phyloP scores from a whole-genome alignment of 2,797 vertebrate species.

The Philypnodon macrostomus region DNA sequence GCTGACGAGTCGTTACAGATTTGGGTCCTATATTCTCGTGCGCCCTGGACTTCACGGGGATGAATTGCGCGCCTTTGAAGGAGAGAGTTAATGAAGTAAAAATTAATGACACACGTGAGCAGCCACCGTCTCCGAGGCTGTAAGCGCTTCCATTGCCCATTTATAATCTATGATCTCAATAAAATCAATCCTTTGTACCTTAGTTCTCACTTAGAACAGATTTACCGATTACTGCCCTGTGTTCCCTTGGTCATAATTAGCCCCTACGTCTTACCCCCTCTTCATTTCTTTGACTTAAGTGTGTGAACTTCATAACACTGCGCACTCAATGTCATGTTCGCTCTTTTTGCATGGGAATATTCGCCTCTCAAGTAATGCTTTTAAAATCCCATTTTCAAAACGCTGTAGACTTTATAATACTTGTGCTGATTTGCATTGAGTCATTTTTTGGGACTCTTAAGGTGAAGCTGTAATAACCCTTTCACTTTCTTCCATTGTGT shows the following conservation, averaged over 20 bases:
- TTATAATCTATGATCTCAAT: constrained; percentile 85
- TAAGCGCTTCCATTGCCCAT: constrained; percentile 78
- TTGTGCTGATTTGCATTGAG: constrained; percentile 19
- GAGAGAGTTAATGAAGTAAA: constrained; percentile 84
- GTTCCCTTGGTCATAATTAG: constrained; percentile 70
- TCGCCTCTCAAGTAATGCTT: constrained; percentile 21
- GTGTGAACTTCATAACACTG: constrained; percentile 64
- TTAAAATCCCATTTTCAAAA: constrained; percentile 11
- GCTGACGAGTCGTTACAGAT: constrained; percentile 37
- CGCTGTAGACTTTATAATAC: neutral
- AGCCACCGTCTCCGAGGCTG: constrained; percentile 77
- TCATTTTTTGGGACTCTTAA: constrained; percentile 13
- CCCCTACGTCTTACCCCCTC: constrained; percentile 23
- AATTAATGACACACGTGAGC: constrained; percentile 83
- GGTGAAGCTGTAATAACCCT: constrained; percentile 18
- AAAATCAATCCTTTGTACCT: constrained; percentile 87
- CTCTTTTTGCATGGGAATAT: constrained; percentile 16
- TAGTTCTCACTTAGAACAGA: constrained; percentile 80
- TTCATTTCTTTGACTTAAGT: constrained; percentile 20
- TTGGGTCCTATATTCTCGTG: constrained; percentile 57
- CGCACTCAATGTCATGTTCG: constrained; percentile 35
- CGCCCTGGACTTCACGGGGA: too few species aligned
- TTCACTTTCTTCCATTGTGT: constrained; percentile 39
- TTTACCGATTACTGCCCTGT: constrained; percentile 76
- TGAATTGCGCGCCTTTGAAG: constrained; percentile 76